These are phyloP conservation scores for Brachyistius frenatus DNA, from an alignment of 2,113 vertebrate genomes.

Conservation along the genomic window DNA sequence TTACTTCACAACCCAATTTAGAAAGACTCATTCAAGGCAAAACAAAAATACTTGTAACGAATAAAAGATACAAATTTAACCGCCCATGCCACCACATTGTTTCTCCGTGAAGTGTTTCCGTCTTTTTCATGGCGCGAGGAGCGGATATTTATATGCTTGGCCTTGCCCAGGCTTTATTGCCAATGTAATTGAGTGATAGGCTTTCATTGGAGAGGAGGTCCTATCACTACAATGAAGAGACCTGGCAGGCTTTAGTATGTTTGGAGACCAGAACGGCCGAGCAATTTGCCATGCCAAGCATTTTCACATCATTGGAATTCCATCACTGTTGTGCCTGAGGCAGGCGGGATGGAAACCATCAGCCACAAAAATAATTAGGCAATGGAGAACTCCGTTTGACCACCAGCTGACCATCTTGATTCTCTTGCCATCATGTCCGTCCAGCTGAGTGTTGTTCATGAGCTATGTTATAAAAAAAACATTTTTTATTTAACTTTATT, in stretches of 20 bases:
- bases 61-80: slow-evolving; percentile 38
- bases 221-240: slow-evolving; percentile 61
- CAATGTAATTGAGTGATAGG: slow-evolving; percentile 65
- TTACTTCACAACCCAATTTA: neutral
- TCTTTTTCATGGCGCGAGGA: slow-evolving; percentile 35
- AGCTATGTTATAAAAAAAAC: neutral
- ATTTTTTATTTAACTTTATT: neutral
- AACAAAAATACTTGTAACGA: slow-evolving; percentile 18
- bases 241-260: slow-evolving; percentile 61
- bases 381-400: slow-evolving; percentile 36
- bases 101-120: slow-evolving; percentile 35
- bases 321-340: slow-evolving; percentile 58
- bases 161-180: slow-evolving; percentile 54
- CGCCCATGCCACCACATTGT: slow-evolving; percentile 23
- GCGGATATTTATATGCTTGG: slow-evolving; percentile 55
- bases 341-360: slow-evolving; percentile 50
- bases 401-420: neutral
- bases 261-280: slow-evolving; percentile 56
- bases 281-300: slow-evolving; percentile 55
- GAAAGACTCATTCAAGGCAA: slow-evolving; percentile 6
- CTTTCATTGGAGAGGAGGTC: slow-evolving; percentile 68
- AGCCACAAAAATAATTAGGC: slow-evolving; percentile 66
- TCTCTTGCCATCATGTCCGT: slow-evolving; percentile 9
- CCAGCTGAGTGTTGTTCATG: slow-evolving; percentile 7
- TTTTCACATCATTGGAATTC: slow-evolving; percentile 71